phyloP scores from a whole-genome alignment of 2,797 vertebrate species.

The Coregonus suidteri region DNA sequence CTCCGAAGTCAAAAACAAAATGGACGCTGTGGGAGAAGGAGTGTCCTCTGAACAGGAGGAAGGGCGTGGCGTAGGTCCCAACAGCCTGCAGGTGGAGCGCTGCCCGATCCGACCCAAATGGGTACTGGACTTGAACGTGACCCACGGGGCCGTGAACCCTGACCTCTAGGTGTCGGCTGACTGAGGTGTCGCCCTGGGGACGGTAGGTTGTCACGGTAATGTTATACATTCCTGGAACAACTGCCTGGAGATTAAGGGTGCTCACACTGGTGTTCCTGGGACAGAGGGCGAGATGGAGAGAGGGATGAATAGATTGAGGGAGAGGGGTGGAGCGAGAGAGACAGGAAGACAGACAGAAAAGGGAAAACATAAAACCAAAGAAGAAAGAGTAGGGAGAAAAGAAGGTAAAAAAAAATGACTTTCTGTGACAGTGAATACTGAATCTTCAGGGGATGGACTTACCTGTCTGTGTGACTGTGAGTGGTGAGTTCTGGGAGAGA shows the following conservation, averaged over 20 bases:
- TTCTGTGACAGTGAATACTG: neutral
- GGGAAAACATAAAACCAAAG: slow-evolving; percentile 2
- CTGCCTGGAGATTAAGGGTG: neutral
- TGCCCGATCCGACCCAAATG: slow-evolving; percentile 20
- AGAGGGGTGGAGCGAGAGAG: neutral
- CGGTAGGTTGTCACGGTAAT: neutral
- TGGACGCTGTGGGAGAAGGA: neutral
- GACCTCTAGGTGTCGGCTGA: neutral
- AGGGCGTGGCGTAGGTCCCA: neutral
- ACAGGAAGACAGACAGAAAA: neutral
- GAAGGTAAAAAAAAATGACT: neutral
- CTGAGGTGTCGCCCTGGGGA: slow-evolving; percentile 2
- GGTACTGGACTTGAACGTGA: neutral
- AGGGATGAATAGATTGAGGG: neutral
- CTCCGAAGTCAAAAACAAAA: slow-evolving; percentile 10
- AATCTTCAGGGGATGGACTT: neutral
- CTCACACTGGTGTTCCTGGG: neutral
- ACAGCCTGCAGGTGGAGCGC: neutral
- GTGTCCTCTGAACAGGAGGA: slow-evolving; percentile 22
- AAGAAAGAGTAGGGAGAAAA: neutral
- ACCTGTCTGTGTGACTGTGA: slow-evolving; percentile 9
- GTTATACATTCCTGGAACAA: neutral
- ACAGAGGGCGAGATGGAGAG: neutral
- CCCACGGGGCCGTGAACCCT: neutral
- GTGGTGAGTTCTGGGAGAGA: slow-evolving; percentile 9